Conservation (phyloP, 2,113 vertebrate species). For the Sinosuthora webbiana region DNA sequence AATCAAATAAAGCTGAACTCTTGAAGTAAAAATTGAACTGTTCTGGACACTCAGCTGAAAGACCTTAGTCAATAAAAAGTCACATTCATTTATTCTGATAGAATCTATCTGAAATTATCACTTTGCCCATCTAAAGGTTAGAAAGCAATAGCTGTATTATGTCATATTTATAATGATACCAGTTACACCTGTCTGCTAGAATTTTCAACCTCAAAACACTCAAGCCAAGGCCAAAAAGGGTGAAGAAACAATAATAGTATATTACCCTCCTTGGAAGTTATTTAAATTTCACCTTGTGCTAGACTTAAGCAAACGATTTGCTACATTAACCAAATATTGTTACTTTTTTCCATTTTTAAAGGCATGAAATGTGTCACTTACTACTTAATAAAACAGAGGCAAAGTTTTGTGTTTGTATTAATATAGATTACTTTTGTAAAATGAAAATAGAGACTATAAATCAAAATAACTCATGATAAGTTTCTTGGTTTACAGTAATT, state of each 20-base stretch:
- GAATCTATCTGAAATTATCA: not conserved
- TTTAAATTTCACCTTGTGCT: constrained; percentile 40
- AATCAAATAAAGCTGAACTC: not conserved
- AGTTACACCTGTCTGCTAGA: not conserved
- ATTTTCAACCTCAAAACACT: not conserved
- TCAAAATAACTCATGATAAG: constrained; percentile 55
- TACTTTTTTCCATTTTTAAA: constrained; percentile 15
- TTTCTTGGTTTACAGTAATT: constrained; percentile 53
- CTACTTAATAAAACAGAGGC: constrained; percentile 51
- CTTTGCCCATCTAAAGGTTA: not conserved
- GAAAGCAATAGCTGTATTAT: not conserved
- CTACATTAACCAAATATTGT: constrained; percentile 31
- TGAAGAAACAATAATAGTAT: not conserved
- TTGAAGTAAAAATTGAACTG: not conserved
- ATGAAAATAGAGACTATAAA: constrained; percentile 69
- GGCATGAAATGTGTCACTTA: constrained; percentile 21
- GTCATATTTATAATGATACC: not conserved
- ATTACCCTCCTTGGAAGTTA: not conserved
- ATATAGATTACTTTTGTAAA: constrained; percentile 65
- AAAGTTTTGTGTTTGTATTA: constrained; percentile 56
- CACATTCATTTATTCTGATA: not conserved
- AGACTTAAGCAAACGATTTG: constrained; percentile 28
- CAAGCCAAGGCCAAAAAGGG: not conserved
- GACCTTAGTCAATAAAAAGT: not conserved
- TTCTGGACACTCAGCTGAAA: not conserved